phyloP scores from a whole-genome alignment of 2,113 vertebrate species.

The Myotis brandtii region DNA sequence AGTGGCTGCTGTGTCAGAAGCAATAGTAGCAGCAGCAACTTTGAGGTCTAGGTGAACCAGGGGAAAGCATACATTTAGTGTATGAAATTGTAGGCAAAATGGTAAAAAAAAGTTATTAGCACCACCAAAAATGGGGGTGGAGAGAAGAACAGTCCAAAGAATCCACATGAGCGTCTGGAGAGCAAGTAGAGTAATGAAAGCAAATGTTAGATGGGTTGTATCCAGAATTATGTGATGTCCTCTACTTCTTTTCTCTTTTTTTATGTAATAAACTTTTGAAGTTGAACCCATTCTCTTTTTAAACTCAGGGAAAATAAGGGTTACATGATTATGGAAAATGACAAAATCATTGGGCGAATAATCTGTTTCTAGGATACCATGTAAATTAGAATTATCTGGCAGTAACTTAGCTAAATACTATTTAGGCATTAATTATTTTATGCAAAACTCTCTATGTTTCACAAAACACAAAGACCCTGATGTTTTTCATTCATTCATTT shows the following conservation, averaged over 20 bases:
- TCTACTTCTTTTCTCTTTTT: background rate
- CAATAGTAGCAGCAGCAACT: background rate
- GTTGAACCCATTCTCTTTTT: background rate
- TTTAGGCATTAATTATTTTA: background rate
- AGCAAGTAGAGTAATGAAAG: background rate
- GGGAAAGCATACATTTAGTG: background rate
- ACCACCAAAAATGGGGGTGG: background rate
- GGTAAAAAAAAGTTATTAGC: background rate
- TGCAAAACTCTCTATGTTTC: background rate
- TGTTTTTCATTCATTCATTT: conserved; percentile 2
- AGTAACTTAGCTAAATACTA: conserved; percentile 36
- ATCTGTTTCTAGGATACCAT: background rate
- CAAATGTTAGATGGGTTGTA: background rate
- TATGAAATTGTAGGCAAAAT: background rate
- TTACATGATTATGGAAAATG: conserved; percentile 33
- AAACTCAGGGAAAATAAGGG: background rate
- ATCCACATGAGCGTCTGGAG: background rate
- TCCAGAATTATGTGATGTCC: background rate
- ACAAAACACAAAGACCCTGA: background rate
- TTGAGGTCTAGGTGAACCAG: background rate
- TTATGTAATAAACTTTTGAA: background rate
- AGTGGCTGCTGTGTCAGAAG: background rate
- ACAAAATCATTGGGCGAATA: background rate
- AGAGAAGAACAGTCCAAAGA: background rate
- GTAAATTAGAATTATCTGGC: conserved; percentile 3